Evolutionary conservation across 1,140 invertebrate species (phyloP).

Genomic region (Piezodorus guildinii): DNA sequence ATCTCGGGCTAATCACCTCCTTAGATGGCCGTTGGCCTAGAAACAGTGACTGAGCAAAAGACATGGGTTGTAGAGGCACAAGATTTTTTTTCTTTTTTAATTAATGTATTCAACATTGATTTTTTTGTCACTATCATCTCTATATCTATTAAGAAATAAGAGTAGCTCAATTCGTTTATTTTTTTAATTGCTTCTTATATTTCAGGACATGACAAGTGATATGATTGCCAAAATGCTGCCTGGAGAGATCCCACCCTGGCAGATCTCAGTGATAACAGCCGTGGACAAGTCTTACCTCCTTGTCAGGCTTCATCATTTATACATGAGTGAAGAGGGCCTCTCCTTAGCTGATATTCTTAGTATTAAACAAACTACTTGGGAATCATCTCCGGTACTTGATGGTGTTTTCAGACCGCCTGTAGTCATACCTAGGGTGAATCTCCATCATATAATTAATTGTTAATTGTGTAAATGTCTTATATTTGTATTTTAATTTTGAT

Average conservation of each 20-base stretch:
- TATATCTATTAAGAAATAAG: too few relatives aligned
- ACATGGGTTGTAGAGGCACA: too few relatives aligned
- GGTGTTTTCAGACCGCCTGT: conserved; percentile 37
- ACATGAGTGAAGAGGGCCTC: conserved; percentile 54
- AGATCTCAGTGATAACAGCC: conserved; percentile 58
- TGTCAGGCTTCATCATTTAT: conserved; percentile 59
- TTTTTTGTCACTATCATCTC: too few relatives aligned
- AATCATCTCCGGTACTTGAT: conserved; percentile 3
- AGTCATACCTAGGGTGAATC: conserved; percentile 45
- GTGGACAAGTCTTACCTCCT: conserved; percentile 55
- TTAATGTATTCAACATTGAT: too few relatives aligned
- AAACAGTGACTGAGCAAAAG: too few relatives aligned
- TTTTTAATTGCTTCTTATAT: conserved; percentile 25
- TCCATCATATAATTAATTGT: background rate
- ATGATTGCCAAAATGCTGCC: conserved; percentile 59
- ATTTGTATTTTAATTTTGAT: too few relatives aligned
- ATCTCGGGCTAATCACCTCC: too few relatives aligned
- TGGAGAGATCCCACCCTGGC: conserved; percentile 61
- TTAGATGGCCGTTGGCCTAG: too few relatives aligned
- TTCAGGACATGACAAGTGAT: conserved; percentile 64
- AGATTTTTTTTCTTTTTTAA: too few relatives aligned
- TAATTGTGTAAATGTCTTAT: too few relatives aligned
- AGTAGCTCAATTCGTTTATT: too few relatives aligned
- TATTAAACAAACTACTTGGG: background rate
- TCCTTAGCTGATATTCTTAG: conserved; percentile 55